These are phyloP conservation scores for Melinaea menophilus DNA, from an alignment of 2,888 invertebrate genomes.

Conservation along the genomic window DNA sequence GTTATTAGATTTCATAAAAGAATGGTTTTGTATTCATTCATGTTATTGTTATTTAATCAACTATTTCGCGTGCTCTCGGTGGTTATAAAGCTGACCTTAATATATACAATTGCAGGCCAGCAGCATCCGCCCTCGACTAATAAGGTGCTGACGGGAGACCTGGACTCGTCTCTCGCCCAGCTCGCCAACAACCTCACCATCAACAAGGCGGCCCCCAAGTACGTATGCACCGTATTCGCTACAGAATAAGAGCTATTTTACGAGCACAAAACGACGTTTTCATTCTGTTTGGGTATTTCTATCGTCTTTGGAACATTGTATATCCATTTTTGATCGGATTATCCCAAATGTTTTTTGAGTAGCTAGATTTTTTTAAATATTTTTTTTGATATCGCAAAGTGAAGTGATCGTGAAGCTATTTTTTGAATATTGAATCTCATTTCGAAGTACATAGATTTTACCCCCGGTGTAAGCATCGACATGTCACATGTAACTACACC, in stretches of 20 bases:
- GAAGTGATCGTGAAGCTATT: slow-evolving; percentile 42
- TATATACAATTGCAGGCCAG: slow-evolving; percentile 51
- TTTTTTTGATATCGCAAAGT: slow-evolving; percentile 40
- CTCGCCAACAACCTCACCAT: slow-evolving; percentile 95
- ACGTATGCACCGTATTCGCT: not conserved
- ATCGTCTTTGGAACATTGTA: slow-evolving; percentile 4
- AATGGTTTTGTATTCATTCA: no score
- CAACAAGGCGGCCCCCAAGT: slow-evolving; percentile 82
- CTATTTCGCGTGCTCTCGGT: no score
- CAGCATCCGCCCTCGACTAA: slow-evolving; percentile 64
- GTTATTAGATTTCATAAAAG: no score
- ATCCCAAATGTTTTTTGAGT: slow-evolving; percentile 14
- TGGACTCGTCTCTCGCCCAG: slow-evolving; percentile 95
- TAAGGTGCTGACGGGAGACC: slow-evolving; percentile 92
- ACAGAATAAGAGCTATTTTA: no score
- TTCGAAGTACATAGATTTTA: slow-evolving; percentile 6
- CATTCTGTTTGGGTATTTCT: slow-evolving; percentile 8
- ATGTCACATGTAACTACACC: slow-evolving; percentile 6
- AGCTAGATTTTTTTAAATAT: slow-evolving; percentile 25
- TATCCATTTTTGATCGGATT: slow-evolving; percentile 12
- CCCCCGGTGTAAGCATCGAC: slow-evolving; percentile 28
- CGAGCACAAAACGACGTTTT: not conserved
- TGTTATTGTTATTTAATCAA: no score
- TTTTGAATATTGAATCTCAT: slow-evolving; percentile 32
- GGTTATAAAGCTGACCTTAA: not conserved